Evolutionary conservation across 2,888 invertebrate species (phyloP).

Genomic region (Cerastis rubricosa): DNA sequence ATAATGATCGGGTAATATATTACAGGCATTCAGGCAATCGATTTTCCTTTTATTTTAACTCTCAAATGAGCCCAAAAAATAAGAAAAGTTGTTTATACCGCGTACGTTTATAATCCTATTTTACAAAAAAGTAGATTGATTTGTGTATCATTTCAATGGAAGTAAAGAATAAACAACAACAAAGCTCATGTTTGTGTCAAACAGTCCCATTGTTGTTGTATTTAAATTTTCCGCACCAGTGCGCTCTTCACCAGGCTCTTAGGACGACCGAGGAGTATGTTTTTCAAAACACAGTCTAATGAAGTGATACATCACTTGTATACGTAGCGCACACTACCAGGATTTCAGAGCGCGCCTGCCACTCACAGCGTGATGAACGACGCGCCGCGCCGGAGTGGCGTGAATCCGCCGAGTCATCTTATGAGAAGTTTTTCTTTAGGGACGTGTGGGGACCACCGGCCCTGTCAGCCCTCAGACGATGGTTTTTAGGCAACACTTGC

Average conservation of each 20-base stretch:
- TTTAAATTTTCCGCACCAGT: conserved; percentile 28
- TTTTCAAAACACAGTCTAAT: conserved; percentile 68
- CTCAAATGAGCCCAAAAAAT: not conserved
- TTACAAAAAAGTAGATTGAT: not conserved
- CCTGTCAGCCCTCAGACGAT: conserved; percentile 66
- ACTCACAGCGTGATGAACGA: conserved; percentile 58
- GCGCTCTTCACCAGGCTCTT: conserved; percentile 55
- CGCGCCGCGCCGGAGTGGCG: conserved; percentile 56
- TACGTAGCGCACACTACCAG: conserved; percentile 63
- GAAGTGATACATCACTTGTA: conserved; percentile 80
- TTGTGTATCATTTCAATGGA: not conserved
- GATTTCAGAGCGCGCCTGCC: conserved; percentile 56
- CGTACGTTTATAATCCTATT: not conserved
- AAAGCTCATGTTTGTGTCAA: not conserved
- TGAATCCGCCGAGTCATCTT: conserved; percentile 75
- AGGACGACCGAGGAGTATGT: conserved; percentile 53
- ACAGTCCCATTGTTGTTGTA: conserved; percentile 17
- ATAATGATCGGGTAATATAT: not conserved
- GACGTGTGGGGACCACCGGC: conserved; percentile 56
- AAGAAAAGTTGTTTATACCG: not conserved
- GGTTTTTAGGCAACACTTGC: conserved; percentile 63
- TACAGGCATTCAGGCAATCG: not conserved
- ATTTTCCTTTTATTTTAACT: not conserved
- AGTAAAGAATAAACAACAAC: conserved; percentile 6
- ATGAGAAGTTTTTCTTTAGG: conserved; percentile 75